Evolutionary conservation across 2,888 invertebrate genomes (phyloP), one percentile per base, ranked within the genome.

Genomic region (Diaprepes abbreviatus): DNA sequence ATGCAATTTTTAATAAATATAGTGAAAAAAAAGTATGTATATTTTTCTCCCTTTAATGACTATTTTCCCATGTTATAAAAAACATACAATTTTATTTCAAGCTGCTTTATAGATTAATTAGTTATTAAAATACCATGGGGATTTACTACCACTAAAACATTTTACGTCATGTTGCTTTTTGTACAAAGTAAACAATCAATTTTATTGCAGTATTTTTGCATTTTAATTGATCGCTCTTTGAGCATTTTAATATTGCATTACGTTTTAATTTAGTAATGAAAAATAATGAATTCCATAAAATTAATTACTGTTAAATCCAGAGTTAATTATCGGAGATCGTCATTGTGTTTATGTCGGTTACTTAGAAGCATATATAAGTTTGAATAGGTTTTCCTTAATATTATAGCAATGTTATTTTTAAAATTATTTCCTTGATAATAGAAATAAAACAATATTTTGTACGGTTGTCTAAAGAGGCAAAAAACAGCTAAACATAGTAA

Each of bases 211-310:
- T 17, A 10, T 24, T 45, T 45, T 9, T n/a, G 28, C 2, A 28
- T 50, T 50, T 50, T 28, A 50, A 50, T 16, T 28, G 48, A 50
- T 28, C 28, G 5, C 28, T 7, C 7, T 28, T 10, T 14, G 48
- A 21, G 48, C 28, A 50, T 50, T 28, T 50, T 28, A 28, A 43
- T 17, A 24, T 45, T 12, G 19, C 12, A 48, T 28, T 48, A 48
- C 24, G 19, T 12, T 48, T 48, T 48, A 48, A 48, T 48, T 28
- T 48, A 48, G 48, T 48, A 48, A 48, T 48, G 12, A 48, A 48
- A 28, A 48, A 28, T 48, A 48, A 28, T 48, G 24, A 21, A n/a
- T 10, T 10, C n/a, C 3, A 21, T 43, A 43, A 43, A 43, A 43
- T 43, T 21, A 43, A 43, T 43, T n/a, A 10, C 10, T 43, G 17